Base-by-base conservation (phyloP, 92 coral and sea anemone species). In the Scolanthus callimorphus region DNA sequence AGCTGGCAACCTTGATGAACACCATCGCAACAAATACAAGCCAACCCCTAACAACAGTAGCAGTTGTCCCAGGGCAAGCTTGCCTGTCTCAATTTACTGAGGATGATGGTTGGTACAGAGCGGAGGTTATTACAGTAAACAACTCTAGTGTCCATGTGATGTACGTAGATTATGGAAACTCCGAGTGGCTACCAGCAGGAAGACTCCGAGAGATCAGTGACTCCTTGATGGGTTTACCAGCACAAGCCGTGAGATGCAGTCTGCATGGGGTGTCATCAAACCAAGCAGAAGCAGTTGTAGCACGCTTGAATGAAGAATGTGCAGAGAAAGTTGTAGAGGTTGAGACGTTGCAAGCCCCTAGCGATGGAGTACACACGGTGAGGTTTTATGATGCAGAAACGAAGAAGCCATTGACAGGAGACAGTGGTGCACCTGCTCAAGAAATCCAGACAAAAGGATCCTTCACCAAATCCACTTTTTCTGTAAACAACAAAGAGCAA, bases 121-220 rank as follows among this genome's bases (percentile, higher is more conserved):
- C 91, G 13, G 60, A 76, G 68, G 64, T 85, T 17, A 25, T 85
- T 10, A 79, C 73, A 31, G 34, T 19, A 39, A 49, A 58, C 3
- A 51, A 56, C 31, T 62, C 24, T 34, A 63, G 57, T 55, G 52
- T 49, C 0, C 56, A 55, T 20, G 96, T 92, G 3, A 57, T 70
- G 23, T 92, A 92, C 54, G 77, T 88, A 17, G 98, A 92, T 31
- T 88, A 83, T 52, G 98, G 98, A 2, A 92, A 92, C 77, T 67
- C 82, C 1, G 98, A 92, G 60, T 73, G 64, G 63, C 54, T 92
- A 0, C 66, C 79, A 1, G 21, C 39, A 28, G 79, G 60, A 4
- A 72, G 90, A 30, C 57, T 92, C 27, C 78, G 79, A 9, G 68
- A 80, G 26, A 88, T 92, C 15, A 67, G 63, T 39, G 69, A 74